A percentile compares a stretch with the other conserved stretches of the same genome.
Evolutionary conservation across 2,888 invertebrate species (phyloP).

Genomic region (Folsomia manolachei): DNA sequence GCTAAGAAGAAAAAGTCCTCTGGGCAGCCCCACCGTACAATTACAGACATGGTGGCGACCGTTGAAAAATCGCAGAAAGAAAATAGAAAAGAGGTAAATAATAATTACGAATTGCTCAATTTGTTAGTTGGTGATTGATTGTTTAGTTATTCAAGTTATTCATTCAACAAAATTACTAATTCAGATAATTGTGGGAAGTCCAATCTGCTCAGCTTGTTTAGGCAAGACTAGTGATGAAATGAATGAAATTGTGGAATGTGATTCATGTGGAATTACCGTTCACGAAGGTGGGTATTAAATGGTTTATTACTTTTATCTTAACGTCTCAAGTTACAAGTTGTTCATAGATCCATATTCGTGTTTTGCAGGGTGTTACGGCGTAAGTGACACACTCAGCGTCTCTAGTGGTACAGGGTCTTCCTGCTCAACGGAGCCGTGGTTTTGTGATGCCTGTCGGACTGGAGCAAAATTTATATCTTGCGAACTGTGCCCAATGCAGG

Average conservation of each 20-base stretch:
- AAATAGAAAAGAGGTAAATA: conserved; percentile 36
- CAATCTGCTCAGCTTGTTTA: conserved; percentile 88
- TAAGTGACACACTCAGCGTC: conserved; percentile 84
- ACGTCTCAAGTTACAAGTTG: background rate
- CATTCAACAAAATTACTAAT: conserved; percentile 9
- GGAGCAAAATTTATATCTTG: conserved; percentile 84
- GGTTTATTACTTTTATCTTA: too few relatives aligned
- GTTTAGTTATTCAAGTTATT: conserved; percentile 39
- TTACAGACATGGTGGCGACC: conserved; percentile 20
- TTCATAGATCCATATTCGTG: too few relatives aligned
- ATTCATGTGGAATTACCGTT: conserved; percentile 92
- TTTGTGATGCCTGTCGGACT: conserved; percentile 96
- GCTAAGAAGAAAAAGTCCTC: conserved; percentile 3
- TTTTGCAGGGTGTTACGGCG: conserved; percentile 85
- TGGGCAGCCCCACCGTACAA: conserved; percentile 20
- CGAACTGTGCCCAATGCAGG: conserved; percentile 90
- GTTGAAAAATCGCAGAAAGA: conserved; percentile 25
- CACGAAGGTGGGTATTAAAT: conserved; percentile 93
- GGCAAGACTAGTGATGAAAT: conserved; percentile 88
- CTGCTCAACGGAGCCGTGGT: conserved; percentile 97
- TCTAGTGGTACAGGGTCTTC: conserved; percentile 84
- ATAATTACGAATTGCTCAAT: background rate
- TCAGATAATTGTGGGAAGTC: conserved; percentile 56
- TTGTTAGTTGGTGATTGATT: conserved; percentile 36
- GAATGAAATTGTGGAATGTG: conserved; percentile 96